Evolutionary conservation across 2,888 invertebrate species (phyloP).

Genomic region (Loripinus fragilis): DNA sequence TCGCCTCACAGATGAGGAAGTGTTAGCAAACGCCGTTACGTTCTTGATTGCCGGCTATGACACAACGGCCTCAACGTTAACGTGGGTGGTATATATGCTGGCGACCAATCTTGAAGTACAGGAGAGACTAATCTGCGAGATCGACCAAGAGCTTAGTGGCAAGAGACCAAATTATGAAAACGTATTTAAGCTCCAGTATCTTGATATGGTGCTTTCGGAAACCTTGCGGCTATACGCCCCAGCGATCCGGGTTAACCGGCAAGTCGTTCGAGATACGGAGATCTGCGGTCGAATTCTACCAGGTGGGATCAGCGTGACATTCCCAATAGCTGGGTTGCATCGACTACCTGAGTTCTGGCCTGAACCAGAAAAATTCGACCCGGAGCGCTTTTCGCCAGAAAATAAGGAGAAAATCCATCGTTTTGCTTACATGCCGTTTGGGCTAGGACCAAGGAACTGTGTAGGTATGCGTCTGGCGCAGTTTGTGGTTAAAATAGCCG

Average conservation of each 20-base stretch:
- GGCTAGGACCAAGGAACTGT: conserved; percentile 49
- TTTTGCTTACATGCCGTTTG: conserved; percentile 53
- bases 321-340: conserved; percentile 45
- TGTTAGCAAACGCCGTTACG: conserved; percentile 44
- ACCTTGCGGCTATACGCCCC: conserved; percentile 65
- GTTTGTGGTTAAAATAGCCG: conserved; percentile 45
- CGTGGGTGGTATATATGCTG: conserved; percentile 42
- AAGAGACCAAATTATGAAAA: conserved; percentile 57
- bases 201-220: conserved; percentile 65
- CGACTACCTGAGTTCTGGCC: conserved; percentile 52
- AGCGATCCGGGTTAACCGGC: conserved; percentile 45
- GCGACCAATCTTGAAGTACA: conserved; percentile 44
- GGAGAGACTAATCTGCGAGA: conserved; percentile 42
- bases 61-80: conserved; percentile 49
- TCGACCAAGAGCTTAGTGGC: conserved; percentile 39
- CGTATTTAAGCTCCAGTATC: conserved; percentile 52
- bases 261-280: conserved; percentile 13
- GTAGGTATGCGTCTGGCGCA: conserved; percentile 46
- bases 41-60: conserved; percentile 55
- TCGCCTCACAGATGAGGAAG: conserved; percentile 49
- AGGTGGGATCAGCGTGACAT: conserved; percentile 34
- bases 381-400: conserved; percentile 46
- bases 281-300: conserved; percentile 36
- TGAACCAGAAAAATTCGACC: conserved; percentile 56
- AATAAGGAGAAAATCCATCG: conserved; percentile 47